Evolutionary conservation across 2,888 invertebrate genomes (phyloP), one percentile per base, ranked within the genome.

Genomic region (Argynnis bischoffii): DNA sequence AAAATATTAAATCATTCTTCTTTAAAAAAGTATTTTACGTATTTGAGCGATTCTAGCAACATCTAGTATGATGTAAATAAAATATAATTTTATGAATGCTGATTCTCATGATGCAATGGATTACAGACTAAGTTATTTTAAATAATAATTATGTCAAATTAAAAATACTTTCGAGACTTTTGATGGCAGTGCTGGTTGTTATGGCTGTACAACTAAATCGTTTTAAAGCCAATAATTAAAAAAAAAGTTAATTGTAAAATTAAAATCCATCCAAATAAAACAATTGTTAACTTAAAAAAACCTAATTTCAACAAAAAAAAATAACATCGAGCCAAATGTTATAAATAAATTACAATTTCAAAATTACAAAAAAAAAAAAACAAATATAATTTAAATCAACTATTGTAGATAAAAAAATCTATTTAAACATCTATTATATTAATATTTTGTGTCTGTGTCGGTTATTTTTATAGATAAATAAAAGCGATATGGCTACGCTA

Each of bases 401-500:
- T 47, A 47, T 57, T 47, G 47, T 57, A 21, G 46, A 60, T 14
- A 60, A 50, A 60, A 26, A 60, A 60, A 50, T 21, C 47, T 47
- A 31, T 55, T 55, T 55, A 55, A 35, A 55, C 6, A n/a, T 55
- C 41, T 41, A 59, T 26, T 59, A n/a, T 59, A 47, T 59, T 59
- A 21, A 59, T 47, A 59, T 59, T 48, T 59, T 48, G 48, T 48
- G 47, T 59, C 47, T 59, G 59, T 59, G 26, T 31, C 15, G 35
- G 31, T 50, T 41, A 18, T 51, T 41, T 61, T 61, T 51, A 63
- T 59, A 69, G 67, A 67, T 69, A 57, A 15, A 51, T 47, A 61
- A 69, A 80, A 80, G 66, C 31, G 66, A 59, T 75, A 73, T 70
- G 76, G 81, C 85, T 78, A 78, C 77, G 53, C 72, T 76, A 77